Base-by-base conservation (phyloP, 2,888 invertebrate species). In the Helobdella robusta region DNA sequence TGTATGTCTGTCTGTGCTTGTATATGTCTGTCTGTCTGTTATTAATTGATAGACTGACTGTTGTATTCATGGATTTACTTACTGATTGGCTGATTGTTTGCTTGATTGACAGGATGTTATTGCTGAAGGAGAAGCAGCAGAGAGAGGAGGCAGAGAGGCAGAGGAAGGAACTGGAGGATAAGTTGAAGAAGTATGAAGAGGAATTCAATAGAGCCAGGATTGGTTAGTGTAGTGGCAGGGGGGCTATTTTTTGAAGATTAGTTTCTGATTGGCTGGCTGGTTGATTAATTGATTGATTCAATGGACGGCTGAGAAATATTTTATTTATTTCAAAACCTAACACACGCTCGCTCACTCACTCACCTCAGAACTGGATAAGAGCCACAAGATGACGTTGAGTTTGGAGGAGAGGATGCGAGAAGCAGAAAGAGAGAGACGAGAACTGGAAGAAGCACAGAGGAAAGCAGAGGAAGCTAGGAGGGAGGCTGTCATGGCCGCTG, bases 111-210 rank as follows among this genome's bases (percentile, higher is more conserved):
- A 88, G 91, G 74, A 92, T 92, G 78, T 92, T 92, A 79, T 82
- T 94, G 69, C 91, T 93, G 77, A 83, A 89, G 73, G 94, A 94
- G 82, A 89, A 93, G 76, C 90, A 90, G 44, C 93, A 93, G 35
- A 85, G 95, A 72, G 95, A 97, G 81, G 87, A 90, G 73, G 97
- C 97, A 0, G 98, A 98, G 80, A 89, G 89, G 82, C 92, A 94
- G 76, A 93, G 94, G 77, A 91, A 91, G 77, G 95, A 95, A 80
- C 92, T 95, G 76, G 94, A 94, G 79, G 94, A 94, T 79, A 85
- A 89, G 71, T 85, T 98, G 72, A 85, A 86, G 72, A 85, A 85
- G 73, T 91, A 93, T 89, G 78, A 92, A 78, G 91, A 91, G 77
- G 94, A 97, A 80, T 91, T 94, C 88, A 91, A 84, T 71, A 79